phyloP scores from a whole-genome alignment of 2,888 invertebrate species.

The Agriopis marginaria region DNA sequence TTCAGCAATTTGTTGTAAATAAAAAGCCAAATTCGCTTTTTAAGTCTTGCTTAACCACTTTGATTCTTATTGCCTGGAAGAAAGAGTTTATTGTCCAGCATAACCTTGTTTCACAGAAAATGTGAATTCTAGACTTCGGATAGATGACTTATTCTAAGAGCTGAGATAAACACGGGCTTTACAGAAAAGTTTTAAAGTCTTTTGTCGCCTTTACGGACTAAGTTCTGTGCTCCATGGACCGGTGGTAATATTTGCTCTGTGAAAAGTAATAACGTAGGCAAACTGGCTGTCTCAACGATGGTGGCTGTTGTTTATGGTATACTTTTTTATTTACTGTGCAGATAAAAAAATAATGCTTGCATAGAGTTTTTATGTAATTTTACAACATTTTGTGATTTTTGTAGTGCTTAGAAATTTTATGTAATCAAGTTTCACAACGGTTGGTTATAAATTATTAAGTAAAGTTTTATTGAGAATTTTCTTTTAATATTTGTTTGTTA shows the following conservation, averaged over 20 bases:
- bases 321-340: no score
- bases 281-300: neutral
- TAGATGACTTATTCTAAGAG: conserved; percentile 45
- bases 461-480: no score
- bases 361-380: no score
- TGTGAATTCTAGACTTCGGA: conserved; percentile 34
- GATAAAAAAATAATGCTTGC: no score
- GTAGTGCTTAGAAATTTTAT: no score
- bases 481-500: no score
- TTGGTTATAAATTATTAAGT: no score
- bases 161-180: conserved; percentile 41
- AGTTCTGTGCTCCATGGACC: conserved; percentile 35
- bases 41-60: conserved; percentile 1
- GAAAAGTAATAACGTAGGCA: conserved; percentile 31
- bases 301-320: no score
- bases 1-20: conserved; percentile 18
- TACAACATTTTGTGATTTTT: no score
- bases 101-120: conserved; percentile 12
- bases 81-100: conserved; percentile 16
- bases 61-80: conserved; percentile 3
- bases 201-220: conserved; percentile 43
- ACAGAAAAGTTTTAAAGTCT: conserved; percentile 39
- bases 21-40: conserved; percentile 15
- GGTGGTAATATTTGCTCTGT: conserved; percentile 38
- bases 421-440: no score